These are phyloP conservation scores for Pachymerium ferrugineum DNA, from an alignment of 2,888 invertebrate genomes.

Conservation along the genomic window DNA sequence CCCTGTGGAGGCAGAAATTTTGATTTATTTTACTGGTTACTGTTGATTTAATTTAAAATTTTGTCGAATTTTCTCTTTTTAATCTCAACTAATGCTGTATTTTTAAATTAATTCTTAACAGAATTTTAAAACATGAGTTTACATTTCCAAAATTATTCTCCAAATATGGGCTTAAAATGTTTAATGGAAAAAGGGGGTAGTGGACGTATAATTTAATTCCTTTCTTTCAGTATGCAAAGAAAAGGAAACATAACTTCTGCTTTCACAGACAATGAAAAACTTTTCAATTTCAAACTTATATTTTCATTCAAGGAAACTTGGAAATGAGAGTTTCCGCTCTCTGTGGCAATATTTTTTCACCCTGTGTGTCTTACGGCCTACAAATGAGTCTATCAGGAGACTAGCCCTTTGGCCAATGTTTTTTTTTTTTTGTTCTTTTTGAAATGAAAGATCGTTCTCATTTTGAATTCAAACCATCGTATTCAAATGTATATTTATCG, in stretches of 20 bases:
- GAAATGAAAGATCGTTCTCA: background rate
- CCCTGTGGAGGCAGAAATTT: too few relatives aligned
- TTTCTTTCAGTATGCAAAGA: background rate
- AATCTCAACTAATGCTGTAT: too few relatives aligned
- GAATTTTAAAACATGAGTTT: too few relatives aligned
- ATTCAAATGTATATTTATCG: background rate
- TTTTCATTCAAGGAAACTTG: background rate
- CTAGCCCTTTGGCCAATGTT: too few relatives aligned
- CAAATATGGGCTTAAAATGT: too few relatives aligned
- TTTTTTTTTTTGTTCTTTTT: too few relatives aligned
- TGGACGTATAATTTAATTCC: background rate
- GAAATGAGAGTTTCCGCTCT: background rate
- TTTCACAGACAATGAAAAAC: background rate
- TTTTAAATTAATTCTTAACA: too few relatives aligned
- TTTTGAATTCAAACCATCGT: background rate
- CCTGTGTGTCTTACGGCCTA: background rate
- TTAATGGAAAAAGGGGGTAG: too few relatives aligned
- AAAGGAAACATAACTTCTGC: background rate
- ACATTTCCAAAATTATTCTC: too few relatives aligned
- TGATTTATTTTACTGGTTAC: too few relatives aligned
- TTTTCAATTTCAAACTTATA: slow-evolving; percentile 4
- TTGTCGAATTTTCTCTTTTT: too few relatives aligned
- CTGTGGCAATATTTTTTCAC: background rate
- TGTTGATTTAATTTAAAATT: too few relatives aligned
- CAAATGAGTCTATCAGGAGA: slow-evolving; percentile 2